Evolutionary conservation across 2,113 vertebrate genomes (phyloP).

Genomic region (Morone saxatilis): DNA sequence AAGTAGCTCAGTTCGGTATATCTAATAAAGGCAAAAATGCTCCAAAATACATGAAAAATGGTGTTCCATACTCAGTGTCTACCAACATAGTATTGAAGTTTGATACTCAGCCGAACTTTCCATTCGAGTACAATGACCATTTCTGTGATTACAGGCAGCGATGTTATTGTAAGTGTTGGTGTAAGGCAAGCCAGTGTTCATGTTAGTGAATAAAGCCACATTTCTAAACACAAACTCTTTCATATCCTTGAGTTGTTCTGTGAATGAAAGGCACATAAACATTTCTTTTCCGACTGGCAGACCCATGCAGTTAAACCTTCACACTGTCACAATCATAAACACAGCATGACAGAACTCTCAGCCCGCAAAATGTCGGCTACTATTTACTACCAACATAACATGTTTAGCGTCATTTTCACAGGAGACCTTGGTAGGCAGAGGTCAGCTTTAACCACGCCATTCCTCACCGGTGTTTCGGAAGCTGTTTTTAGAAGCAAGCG

Average conservation of each 20-base stretch:
- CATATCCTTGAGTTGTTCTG: neutral
- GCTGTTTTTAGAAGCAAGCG: constrained; percentile 72
- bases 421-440: constrained; percentile 41
- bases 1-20: too few relatives aligned
- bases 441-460: constrained; percentile 57
- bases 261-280: constrained; percentile 24
- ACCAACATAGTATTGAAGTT: neutral
- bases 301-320: constrained; percentile 3
- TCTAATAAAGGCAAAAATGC: neutral
- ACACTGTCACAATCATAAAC: constrained; percentile 34
- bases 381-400: constrained; percentile 52
- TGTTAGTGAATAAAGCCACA: constrained; percentile 1
- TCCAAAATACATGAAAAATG: neutral
- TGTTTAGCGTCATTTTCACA: constrained; percentile 37
- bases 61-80: neutral
- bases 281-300: neutral
- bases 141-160: neutral
- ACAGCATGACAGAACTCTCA: neutral
- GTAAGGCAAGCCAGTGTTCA: neutral
- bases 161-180: neutral
- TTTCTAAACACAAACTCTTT: constrained; percentile 35
- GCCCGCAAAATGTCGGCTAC: neutral
- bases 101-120: neutral
- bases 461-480: constrained; percentile 40
- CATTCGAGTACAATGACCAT: neutral